A percentile compares a stretch with the other conserved stretches of the same genome.
Evolutionary conservation across 2,888 invertebrate species (phyloP).

Genomic region (Heliconius sara): DNA sequence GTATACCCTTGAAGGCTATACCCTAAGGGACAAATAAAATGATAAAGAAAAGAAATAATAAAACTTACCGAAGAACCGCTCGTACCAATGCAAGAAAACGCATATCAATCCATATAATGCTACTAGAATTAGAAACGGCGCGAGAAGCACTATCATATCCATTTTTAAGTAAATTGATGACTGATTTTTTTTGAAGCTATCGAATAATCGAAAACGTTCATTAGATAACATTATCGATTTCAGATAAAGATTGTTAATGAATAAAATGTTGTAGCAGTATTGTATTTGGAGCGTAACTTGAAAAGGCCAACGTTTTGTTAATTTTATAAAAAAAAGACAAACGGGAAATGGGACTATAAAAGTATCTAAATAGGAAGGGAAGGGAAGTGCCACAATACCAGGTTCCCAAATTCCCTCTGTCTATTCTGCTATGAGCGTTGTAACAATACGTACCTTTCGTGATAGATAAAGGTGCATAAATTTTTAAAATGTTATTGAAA

Average conservation of each 20-base stretch:
- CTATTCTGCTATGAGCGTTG: no score
- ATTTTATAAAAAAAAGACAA: neutral
- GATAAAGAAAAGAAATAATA: neutral
- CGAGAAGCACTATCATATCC: slow-evolving; percentile 13
- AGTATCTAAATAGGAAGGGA: no score
- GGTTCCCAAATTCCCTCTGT: no score
- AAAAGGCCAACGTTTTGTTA: neutral
- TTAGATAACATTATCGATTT: slow-evolving; percentile 7
- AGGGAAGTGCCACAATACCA: no score
- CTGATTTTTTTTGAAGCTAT: slow-evolving; percentile 6
- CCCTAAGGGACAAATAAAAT: no score
- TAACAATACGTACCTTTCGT: no score
- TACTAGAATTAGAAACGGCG: slow-evolving; percentile 11
- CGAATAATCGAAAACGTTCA: slow-evolving; percentile 7
- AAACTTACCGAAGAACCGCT: slow-evolving; percentile 13
- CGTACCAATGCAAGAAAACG: slow-evolving; percentile 16
- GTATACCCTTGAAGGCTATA: no score
- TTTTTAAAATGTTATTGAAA: no score
- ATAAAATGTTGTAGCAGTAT: neutral
- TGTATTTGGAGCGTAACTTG: neutral
- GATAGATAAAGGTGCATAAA: no score
- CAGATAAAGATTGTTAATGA: slow-evolving; percentile 16
- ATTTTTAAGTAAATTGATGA: slow-evolving; percentile 18
- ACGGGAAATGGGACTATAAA: no score
- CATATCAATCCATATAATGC: slow-evolving; percentile 12